These are phyloP conservation scores for Pseudonaja textilis DNA, from an alignment of 2,113 vertebrate genomes.

Conservation along the genomic window DNA sequence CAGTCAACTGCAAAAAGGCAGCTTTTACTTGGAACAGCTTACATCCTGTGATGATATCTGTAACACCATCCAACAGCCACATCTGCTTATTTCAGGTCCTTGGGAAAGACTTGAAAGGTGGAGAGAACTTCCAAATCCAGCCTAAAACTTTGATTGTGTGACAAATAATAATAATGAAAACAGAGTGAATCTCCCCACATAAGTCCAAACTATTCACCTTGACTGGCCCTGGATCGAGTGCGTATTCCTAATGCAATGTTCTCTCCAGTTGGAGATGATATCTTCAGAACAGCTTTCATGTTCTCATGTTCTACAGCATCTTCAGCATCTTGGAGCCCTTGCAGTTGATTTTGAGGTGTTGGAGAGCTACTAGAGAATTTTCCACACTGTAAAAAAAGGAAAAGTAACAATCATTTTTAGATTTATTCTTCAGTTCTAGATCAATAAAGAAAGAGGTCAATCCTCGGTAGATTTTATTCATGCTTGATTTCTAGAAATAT, in stretches of 20 bases:
- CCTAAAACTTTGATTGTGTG: not conserved
- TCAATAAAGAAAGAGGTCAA: not conserved
- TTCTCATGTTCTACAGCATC: slow-evolving; percentile 89
- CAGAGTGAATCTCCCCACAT: not conserved
- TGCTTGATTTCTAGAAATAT: not conserved
- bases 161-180: not conserved
- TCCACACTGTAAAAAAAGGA: slow-evolving; percentile 75
- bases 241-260: slow-evolving; percentile 76
- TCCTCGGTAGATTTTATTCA: not conserved
- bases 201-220: slow-evolving; percentile 64
- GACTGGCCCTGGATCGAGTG: slow-evolving; percentile 79
- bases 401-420: not conserved
- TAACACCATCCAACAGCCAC: not conserved
- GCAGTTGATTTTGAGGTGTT: slow-evolving; percentile 69
- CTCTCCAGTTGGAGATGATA: slow-evolving; percentile 67
- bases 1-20: not conserved
- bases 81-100: not conserved
- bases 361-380: slow-evolving; percentile 81
- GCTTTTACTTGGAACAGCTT: not conserved
- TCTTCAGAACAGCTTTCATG: slow-evolving; percentile 93
- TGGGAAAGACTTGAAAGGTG: not conserved
- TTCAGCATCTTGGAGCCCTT: slow-evolving; percentile 83
- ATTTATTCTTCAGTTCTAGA: not conserved
- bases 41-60: not conserved
- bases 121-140: not conserved